Evolutionary conservation across 2,113 vertebrate species (phyloP).

Genomic region (Boleophthalmus pectinirostris): DNA sequence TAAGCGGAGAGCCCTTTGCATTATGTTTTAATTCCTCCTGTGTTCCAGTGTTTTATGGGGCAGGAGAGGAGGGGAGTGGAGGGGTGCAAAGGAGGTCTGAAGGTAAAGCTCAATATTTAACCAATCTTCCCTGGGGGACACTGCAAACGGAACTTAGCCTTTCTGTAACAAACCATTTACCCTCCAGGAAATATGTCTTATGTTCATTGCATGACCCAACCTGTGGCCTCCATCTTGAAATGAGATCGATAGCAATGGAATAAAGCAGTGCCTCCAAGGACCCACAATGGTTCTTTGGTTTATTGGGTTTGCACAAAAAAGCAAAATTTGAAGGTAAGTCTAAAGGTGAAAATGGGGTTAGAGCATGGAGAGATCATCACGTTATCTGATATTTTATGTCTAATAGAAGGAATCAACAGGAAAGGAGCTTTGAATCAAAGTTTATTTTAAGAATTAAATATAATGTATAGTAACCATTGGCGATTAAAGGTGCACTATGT

Average conservation of each 20-base stretch:
- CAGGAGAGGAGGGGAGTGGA: conserved; percentile 13
- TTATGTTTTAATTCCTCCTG: conserved; percentile 76
- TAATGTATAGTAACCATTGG: too few relatives aligned
- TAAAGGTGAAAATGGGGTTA: conserved; percentile 39
- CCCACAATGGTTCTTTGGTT: conserved; percentile 43
- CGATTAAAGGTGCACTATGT: too few relatives aligned
- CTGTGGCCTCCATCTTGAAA: conserved; percentile 44
- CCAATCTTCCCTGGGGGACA: conserved; percentile 32
- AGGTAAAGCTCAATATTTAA: conserved; percentile 65
- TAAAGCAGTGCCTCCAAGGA: conserved; percentile 53
- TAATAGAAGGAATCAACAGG: not conserved
- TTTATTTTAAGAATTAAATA: too few relatives aligned
- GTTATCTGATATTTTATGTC: not conserved
- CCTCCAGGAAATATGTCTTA: conserved; percentile 55
- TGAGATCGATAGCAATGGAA: conserved; percentile 66
- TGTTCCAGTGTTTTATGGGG: conserved; percentile 40
- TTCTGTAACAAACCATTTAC: conserved; percentile 34
- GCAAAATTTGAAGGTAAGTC: conserved; percentile 33
- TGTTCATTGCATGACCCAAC: conserved; percentile 45
- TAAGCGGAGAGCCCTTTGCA: conserved; percentile 73
- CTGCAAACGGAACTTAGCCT: conserved; percentile 26
- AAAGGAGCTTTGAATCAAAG: not conserved
- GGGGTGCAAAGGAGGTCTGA: conserved; percentile 24
- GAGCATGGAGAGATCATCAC: not conserved
- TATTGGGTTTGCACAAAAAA: conserved; percentile 65